Evolutionary conservation across 2,797 vertebrate species (phyloP).

Genomic region (Odontamblyopus lacepedii): DNA sequence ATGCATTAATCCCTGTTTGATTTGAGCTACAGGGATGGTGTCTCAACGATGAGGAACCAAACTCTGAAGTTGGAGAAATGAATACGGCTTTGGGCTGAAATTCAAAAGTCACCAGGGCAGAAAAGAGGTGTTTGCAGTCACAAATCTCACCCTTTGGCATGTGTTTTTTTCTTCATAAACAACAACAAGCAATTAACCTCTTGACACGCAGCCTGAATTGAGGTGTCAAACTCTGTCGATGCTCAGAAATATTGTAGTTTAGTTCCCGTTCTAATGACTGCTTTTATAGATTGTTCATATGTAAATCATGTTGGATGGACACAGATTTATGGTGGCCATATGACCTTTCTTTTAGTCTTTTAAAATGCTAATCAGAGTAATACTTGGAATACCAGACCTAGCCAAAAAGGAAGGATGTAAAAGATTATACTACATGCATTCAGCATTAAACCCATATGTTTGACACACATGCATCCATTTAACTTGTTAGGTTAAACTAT

Average conservation of each 20-base stretch:
- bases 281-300: conserved; percentile 49
- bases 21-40: conserved; percentile 19
- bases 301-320: conserved; percentile 51
- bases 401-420: too few species aligned
- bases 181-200: conserved; percentile 64
- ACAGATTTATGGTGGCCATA: conserved; percentile 36
- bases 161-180: conserved; percentile 56
- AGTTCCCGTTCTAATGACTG: conserved; percentile 47
- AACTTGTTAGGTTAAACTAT: too few species aligned
- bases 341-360: conserved; percentile 36
- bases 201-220: conserved; percentile 50
- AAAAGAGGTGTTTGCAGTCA: conserved; percentile 27
- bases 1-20: conserved; percentile 35
- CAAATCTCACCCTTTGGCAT: conserved; percentile 45
- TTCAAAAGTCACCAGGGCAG: conserved; percentile 29
- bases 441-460: too few species aligned
- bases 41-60: neutral
- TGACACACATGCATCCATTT: too few species aligned
- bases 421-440: too few species aligned
- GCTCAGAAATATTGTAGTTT: conserved; percentile 55
- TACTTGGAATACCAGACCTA: neutral
- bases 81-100: conserved; percentile 26
- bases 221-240: conserved; percentile 56
- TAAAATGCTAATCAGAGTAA: conserved; percentile 55
- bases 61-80: conserved; percentile 14